Conservation (phyloP, 1,140 invertebrate species). For the Zaprionus ghesquierei region DNA sequence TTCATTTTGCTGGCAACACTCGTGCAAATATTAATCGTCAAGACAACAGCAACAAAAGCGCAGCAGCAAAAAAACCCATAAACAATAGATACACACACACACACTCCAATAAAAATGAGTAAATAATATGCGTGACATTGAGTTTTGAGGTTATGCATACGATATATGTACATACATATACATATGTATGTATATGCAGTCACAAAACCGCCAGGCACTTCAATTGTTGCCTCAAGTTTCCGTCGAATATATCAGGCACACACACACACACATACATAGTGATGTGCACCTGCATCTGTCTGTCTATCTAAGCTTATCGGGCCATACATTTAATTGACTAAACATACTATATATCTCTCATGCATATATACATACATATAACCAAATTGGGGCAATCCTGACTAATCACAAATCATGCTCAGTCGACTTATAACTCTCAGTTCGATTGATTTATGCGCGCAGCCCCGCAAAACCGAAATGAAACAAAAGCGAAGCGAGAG, state of each 20-base stretch:
- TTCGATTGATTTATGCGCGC: conserved; percentile 32
- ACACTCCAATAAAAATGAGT: conserved; percentile 40
- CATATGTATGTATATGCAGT: too few species aligned
- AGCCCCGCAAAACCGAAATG: background rate
- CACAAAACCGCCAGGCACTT: conserved; percentile 23
- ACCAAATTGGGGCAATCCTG: conserved; percentile 10
- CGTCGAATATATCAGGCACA: conserved; percentile 1
- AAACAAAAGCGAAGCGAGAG: background rate
- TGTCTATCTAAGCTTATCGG: conserved; percentile 4
- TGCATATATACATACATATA: background rate
- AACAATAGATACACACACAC: conserved; percentile 36
- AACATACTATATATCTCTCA: too few species aligned
- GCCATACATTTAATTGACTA: conserved; percentile 12
- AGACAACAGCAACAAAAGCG: conserved; percentile 42
- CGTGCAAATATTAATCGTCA: conserved; percentile 46
- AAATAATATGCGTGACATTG: conserved; percentile 78
- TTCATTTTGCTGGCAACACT: conserved; percentile 44
- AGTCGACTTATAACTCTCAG: conserved; percentile 3
- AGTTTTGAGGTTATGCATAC: conserved; percentile 74
- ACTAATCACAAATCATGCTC: conserved; percentile 17
- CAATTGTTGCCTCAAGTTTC: conserved; percentile 50
- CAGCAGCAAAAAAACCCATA: conserved; percentile 21
- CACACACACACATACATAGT: background rate
- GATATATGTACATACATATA: too few species aligned
- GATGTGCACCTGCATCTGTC: background rate